Base-by-base conservation (phyloP, 2,113 vertebrate genomes). In the Myanophis thanlyinensis region DNA sequence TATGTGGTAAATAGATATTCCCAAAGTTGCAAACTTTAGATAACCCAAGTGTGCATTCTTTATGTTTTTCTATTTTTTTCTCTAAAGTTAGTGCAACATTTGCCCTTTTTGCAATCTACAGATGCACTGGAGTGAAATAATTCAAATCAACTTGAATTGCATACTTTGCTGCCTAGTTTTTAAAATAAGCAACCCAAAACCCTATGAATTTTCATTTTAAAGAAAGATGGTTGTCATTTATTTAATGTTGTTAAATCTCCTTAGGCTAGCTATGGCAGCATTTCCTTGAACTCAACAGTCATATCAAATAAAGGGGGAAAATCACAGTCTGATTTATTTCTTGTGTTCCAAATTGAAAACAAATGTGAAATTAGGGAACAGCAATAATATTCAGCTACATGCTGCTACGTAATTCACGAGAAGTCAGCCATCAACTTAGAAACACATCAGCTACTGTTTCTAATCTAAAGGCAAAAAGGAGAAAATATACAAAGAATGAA, bases 301-400 rank as follows among this genome's bases (percentile, higher is more conserved):
- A 85, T n/a, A 88, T 52, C 52, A 85, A 89, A 12, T 23, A 30
- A 47, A 3, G 47, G 11, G 40, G 47, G n/a, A 51, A 47, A 88
- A 88, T 59, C 53, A 84, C 85, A 59, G 30, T 90, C 62, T 1
- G 25, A 87, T 94, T 88, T 92, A 80, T 87, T 88, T 90, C 88
- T 27, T 90, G 80, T 90, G 20, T 88, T 40, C 27, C 53, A 46
- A 90, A 94, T 89, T 92, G 62, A 92, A 90, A 91, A 88, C 1
- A 85, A 90, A 92, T 85, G 91, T 90, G 89, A 94, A 94, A 92
- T 94, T 92, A 90, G 7, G 91, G 85, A 90, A 44, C 84, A 62
- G 91, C 53, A 88, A 85, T 92, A 90, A 92, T 92, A 62, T 92
- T 88, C 91, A 92, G 46, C 47, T 46, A 85, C 85, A 94, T 94